Evolutionary conservation across 2,797 vertebrate species (phyloP), one percentile per base, ranked within the genome.

Genomic region (Hephaestus fuliginosus): DNA sequence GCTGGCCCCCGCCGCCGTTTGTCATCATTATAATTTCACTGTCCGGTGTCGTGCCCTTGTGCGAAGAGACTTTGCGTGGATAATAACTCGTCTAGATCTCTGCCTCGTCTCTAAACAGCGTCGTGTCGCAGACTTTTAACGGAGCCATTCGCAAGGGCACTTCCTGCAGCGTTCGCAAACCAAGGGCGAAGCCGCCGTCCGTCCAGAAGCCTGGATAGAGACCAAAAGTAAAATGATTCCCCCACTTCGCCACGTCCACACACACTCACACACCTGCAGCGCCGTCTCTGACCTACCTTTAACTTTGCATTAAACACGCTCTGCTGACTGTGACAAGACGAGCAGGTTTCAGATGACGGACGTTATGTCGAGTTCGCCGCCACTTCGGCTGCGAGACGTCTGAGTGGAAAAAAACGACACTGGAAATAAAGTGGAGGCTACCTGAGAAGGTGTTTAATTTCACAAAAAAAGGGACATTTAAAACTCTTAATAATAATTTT

Each of bases 11-110:
- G 63, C 64, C 25, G 44, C 79, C 52, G 52, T 93, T 91, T 85
- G 90, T 93, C 89, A 91, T 93, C 88, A 82, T 92, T 91, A 91
- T 79, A 62, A 74, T 84, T 76, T 73, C 43, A 7, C 71, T 64
- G 72, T 76, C 74, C 63, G n/a, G 70, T 74, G 81, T 81, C 44
- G 56, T 85, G 90, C 75, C 93, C 92, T 93, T 93, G 91, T 89
- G 84, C 44, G 20, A 71, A 68, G 80, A 89, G 66, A 81, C 89
- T 84, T 72, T 58, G 79, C 44, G 49, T 61, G 74, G 86, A 89
- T 89, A 90, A 90, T 85, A 89, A 91, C 82, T 83, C 46, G 74
- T 86, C 86, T 78, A 60, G 43, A 75, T 76, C 80, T 60, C 80
- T 57, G 73, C 63, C 86, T 82, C 71, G 28, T 82, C 82, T 86